Evolutionary conservation across 2,888 invertebrate genomes (phyloP).

Genomic region (Leucophora obtusa): DNA sequence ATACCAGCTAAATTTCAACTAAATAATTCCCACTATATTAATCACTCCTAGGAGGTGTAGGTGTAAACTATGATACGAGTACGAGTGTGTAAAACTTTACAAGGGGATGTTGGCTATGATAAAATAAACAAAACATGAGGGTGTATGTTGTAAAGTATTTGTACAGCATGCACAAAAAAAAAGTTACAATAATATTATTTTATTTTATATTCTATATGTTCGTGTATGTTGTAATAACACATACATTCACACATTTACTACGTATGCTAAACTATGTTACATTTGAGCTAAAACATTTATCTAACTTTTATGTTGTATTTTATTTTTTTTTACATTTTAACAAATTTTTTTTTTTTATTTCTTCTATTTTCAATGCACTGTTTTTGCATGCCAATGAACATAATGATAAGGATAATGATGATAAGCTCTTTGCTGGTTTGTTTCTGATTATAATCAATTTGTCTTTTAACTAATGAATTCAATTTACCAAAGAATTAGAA

Average conservation of each 20-base stretch:
- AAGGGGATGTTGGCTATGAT: conserved; percentile 30
- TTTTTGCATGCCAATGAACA: conserved; percentile 46
- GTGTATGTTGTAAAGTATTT: conserved; percentile 21
- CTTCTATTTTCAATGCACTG: conserved; percentile 31
- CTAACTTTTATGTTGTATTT: conserved; percentile 36
- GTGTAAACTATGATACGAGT: not conserved
- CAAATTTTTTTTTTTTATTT: conserved; percentile 12
- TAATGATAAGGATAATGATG: conserved; percentile 40
- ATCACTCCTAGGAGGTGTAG: not conserved
- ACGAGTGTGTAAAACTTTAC: not conserved
- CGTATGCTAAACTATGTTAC: conserved; percentile 34
- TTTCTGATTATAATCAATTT: conserved; percentile 49
- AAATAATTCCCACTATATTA: too few relatives aligned
- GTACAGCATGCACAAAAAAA: conserved; percentile 14
- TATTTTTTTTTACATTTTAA: conserved; percentile 2
- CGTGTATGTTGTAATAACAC: not conserved
- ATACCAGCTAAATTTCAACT: too few relatives aligned
- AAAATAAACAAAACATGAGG: conserved; percentile 18
- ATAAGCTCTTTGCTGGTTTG: conserved; percentile 24
- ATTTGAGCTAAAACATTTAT: conserved; percentile 49
- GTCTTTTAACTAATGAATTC: conserved; percentile 41
- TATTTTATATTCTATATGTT: conserved; percentile 21
- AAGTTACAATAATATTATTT: conserved; percentile 41
- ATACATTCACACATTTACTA: not conserved
- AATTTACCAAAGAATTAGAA: conserved; percentile 33